Percentiles rank a stretch among this genome's conserved stretches.
Conservation (phyloP, 2,113 vertebrate species). For the Scomber japonicus region DNA sequence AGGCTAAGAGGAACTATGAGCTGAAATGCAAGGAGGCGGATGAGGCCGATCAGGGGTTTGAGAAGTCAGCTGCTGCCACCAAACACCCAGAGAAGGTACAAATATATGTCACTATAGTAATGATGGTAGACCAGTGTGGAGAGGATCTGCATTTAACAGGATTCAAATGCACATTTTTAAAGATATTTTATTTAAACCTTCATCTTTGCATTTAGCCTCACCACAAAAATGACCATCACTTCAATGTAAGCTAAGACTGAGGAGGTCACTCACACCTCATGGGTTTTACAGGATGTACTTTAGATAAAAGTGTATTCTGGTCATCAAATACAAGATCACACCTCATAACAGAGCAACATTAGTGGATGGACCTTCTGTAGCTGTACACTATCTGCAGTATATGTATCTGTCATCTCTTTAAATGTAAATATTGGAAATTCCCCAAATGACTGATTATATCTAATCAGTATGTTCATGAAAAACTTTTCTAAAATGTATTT, state of each 20-base stretch:
- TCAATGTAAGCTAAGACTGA: background rate
- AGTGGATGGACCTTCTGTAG: background rate
- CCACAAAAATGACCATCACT: background rate
- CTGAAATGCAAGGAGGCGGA: slow-evolving; percentile 90
- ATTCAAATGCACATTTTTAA: background rate
- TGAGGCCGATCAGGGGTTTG: slow-evolving; percentile 86
- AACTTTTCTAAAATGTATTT: background rate
- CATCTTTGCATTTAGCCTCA: background rate
- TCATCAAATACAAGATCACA: background rate
- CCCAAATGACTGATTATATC: background rate
- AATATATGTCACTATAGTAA: background rate
- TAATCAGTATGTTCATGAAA: background rate
- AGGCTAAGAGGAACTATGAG: slow-evolving; percentile 94
- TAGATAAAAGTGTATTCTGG: background rate
- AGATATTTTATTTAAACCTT: background rate
- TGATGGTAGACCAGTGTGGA: background rate
- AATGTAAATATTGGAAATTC: background rate
- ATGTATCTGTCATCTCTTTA: background rate
- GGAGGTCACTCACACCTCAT: no score
- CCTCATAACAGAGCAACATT: background rate
- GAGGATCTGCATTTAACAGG: background rate
- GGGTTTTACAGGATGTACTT: no score
- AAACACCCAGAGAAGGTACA: slow-evolving; percentile 93
- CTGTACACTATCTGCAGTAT: background rate
- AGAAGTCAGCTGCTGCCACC: slow-evolving; percentile 76